phyloP scores from a whole-genome alignment of 2,113 vertebrate species.

The Circaetus gallicus region DNA sequence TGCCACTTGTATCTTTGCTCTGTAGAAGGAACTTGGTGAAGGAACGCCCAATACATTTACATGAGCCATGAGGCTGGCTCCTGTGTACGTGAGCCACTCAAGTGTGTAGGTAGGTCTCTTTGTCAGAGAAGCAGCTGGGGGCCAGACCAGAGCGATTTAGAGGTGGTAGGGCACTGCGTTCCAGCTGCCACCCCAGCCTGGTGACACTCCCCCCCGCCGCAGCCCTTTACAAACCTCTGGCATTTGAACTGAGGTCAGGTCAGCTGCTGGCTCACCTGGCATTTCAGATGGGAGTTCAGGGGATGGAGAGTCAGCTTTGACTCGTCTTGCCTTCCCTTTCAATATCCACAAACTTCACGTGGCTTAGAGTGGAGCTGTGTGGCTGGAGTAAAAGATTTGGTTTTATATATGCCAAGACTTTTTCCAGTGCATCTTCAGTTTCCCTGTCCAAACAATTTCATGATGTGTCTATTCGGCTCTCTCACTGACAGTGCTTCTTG shows the following conservation, averaged over 20 bases:
- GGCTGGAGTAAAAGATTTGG: neutral
- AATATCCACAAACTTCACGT: neutral
- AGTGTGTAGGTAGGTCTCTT: neutral
- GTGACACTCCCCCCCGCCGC: accelerated
- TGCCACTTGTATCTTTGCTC: neutral
- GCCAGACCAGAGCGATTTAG: neutral
- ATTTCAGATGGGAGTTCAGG: neutral
- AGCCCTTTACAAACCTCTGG: neutral
- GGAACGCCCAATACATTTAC: neutral
- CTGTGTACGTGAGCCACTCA: neutral
- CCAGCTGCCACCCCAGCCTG: neutral
- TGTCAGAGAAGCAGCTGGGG: neutral
- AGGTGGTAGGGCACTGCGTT: neutral
- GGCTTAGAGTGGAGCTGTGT: neutral
- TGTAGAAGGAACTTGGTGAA: neutral
- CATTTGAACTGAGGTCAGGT: neutral
- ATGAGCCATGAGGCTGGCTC: neutral
- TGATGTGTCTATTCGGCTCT: neutral
- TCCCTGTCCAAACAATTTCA: constrained; percentile 21
- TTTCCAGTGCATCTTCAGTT: constrained; percentile 25
- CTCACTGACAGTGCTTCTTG: constrained; percentile 7
- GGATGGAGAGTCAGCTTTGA: neutral
- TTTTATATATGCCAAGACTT: constrained; percentile 16
- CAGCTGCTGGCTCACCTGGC: neutral
- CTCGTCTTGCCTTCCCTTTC: neutral